Evolutionary conservation across 2,797 vertebrate species (phyloP), one percentile per base, ranked within the genome.

Genomic region (Etheostoma nigrum): DNA sequence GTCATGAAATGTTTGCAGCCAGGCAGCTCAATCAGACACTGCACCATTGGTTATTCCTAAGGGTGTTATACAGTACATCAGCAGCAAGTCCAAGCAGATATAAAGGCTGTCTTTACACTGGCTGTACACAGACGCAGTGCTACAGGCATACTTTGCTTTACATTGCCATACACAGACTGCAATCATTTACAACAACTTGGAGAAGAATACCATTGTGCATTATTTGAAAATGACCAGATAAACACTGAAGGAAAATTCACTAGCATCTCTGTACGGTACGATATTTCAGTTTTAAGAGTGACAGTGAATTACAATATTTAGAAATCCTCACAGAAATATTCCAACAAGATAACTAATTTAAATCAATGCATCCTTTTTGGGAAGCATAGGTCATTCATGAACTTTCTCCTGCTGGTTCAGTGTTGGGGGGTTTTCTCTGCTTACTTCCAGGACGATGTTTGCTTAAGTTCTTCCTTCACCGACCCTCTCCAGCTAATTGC

Each of bases 11-110:
- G 63, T 87, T 86, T 83, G 80, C 76, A 86, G 77, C 63, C 76
- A 77, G 70, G 81, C 78, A 81, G 84, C 80, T 90, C 85, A 84
- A 85, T 90, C 86, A 91, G 74, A 83, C 73, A 62, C 69, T 76
- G 83, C 82, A 82, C 75, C 84, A 82, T 54, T 81, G 81, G 78
- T 87, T 86, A 85, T 70, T 92, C 89, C 86, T 88, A 0, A 55
- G 86, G 86, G 90, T 79, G 64, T 86, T 86, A 23, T 91, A 86
- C 66, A 86, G 76, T 78, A 82, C 72, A 86, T 78, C 80, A 71
- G 69, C 76, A 86, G 81, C 76, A 82, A 83, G 73, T 68, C 74
- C 82, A 76, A 87, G 76, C 76, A 85, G 74, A 91, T 89, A 83
- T 77, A 88, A 86, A 90, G 66, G 59, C 78, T 86, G 68, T 67